Evolutionary conservation across 2,113 vertebrate species (phyloP), one percentile per base, ranked within the genome.

Genomic region (Apteryx mantelli): DNA sequence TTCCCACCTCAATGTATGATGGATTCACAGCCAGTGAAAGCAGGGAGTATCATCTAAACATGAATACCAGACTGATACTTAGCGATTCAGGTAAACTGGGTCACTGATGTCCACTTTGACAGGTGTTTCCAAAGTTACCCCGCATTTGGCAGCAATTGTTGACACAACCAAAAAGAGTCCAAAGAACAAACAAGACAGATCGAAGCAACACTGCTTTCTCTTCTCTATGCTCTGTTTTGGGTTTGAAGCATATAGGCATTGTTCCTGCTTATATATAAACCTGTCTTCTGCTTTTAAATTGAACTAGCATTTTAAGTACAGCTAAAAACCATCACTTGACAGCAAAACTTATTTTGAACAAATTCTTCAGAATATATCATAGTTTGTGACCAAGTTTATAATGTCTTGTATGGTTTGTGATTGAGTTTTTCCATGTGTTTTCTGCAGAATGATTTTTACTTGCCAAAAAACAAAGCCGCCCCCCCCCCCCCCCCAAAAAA

Each of bases 1-100:
- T 46, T 69, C 66, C 61, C 7, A 20, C 3, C 5, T 40, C 22
- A 1, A 3, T 5, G 9, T 32, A 1, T 30, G 11, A 32, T 68
- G 52, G 58, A 50, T 55, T 64, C 26, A 26, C 25, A 68, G 34
- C 52, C 56, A 32, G 3, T n/a, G 14, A 46, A 76, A 63, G 52
- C 17, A 55, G 30, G 24, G 28, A 58, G 2, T 24, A 17, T 25
- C 9, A 44, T 20, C 11, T n/a, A 14, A 16, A 36, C 1, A 0
- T 4, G 12, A 22, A 19, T 34, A 63, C 10, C n/a, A 60, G 24
- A 2, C 18, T 68, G 25, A 56, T n/a, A 15, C 0, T 0, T 5
- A 46, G 46, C 34, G n/a, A 50, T 44, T 15, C 11, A 36, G 40
- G 52, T 61, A 40, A 81, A 28, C 9, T 7, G 9, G 30, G 60